Percentiles rank a stretch among this genome's conserved stretches.
Evolutionary conservation across 1,140 invertebrate species (phyloP).

Genomic region (Pectinophora gossypiella): DNA sequence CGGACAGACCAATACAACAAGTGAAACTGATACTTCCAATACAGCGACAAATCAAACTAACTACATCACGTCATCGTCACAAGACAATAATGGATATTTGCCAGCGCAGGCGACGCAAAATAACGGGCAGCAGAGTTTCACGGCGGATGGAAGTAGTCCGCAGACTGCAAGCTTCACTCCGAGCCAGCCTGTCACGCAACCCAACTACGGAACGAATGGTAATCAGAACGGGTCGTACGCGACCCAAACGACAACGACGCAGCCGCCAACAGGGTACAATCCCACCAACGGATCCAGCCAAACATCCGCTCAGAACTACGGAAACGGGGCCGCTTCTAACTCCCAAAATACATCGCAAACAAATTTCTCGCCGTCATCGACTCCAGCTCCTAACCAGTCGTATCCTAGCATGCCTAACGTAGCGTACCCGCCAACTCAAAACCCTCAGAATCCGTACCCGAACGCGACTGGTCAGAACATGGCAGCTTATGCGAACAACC

Average conservation of each 20-base stretch:
- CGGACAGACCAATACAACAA: conserved; percentile 29
- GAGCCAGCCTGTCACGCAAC: conserved; percentile 35
- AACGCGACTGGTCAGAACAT: conserved; percentile 66
- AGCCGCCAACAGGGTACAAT: conserved; percentile 42
- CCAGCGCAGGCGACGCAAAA: conserved; percentile 37
- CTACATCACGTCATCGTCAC: conserved; percentile 55
- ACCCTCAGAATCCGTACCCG: conserved; percentile 51
- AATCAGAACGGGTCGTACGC: conserved; percentile 32
- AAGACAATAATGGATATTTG: conserved; percentile 41
- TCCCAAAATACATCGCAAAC: conserved; percentile 44
- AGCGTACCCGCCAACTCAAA: conserved; percentile 38
- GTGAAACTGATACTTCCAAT: conserved; percentile 43
- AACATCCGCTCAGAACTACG: conserved; percentile 38
- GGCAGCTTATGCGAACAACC: conserved; percentile 62
- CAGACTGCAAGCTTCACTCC: conserved; percentile 31
- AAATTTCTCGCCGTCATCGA: conserved; percentile 55
- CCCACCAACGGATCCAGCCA: conserved; percentile 42
- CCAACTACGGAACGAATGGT: conserved; percentile 45
- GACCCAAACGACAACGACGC: conserved; percentile 32
- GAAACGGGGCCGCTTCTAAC: conserved; percentile 21
- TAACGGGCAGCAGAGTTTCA: conserved; percentile 39
- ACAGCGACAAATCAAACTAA: conserved; percentile 47
- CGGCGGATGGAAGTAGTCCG: conserved; percentile 34
- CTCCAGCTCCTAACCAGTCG: conserved; percentile 51
- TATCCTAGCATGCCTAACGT: conserved; percentile 52